These are phyloP conservation scores for Drosophila ficusphila DNA, from an alignment of 1,140 invertebrate genomes.

Conservation along the genomic window DNA sequence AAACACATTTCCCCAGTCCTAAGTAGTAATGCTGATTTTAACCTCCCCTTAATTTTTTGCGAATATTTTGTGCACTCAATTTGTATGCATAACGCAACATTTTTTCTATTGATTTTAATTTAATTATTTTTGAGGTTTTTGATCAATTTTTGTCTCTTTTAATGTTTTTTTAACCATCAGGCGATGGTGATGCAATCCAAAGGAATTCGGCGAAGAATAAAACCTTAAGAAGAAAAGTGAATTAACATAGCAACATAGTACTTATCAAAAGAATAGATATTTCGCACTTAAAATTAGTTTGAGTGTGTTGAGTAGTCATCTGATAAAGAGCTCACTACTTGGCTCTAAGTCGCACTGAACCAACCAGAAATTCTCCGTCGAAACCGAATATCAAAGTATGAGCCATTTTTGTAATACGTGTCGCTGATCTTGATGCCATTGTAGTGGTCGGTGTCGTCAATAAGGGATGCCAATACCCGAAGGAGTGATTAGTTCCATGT, in stretches of 20 bases:
- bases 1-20: neutral
- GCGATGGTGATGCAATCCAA: no score
- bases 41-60: constrained; percentile 38
- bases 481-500: constrained; percentile 83
- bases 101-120: no score
- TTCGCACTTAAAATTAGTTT: neutral
- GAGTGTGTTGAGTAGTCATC: constrained; percentile 48
- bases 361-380: neutral
- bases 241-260: no score
- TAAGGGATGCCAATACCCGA: constrained; percentile 70
- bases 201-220: no score
- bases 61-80: no score
- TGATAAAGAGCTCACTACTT: constrained; percentile 62
- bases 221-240: no score
- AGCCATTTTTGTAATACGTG: constrained; percentile 54
- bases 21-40: constrained; percentile 11
- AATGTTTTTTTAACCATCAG: no score
- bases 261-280: no score
- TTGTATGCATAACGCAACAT: no score
- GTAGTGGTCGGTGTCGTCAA: constrained; percentile 21
- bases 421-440: constrained; percentile 38
- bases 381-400: constrained; percentile 52
- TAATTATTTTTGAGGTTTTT: no score
- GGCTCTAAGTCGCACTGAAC: constrained; percentile 57
- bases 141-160: no score